These are phyloP conservation scores for Cottus gobio DNA, from an alignment of 2,113 vertebrate genomes.

Conservation along the genomic window DNA sequence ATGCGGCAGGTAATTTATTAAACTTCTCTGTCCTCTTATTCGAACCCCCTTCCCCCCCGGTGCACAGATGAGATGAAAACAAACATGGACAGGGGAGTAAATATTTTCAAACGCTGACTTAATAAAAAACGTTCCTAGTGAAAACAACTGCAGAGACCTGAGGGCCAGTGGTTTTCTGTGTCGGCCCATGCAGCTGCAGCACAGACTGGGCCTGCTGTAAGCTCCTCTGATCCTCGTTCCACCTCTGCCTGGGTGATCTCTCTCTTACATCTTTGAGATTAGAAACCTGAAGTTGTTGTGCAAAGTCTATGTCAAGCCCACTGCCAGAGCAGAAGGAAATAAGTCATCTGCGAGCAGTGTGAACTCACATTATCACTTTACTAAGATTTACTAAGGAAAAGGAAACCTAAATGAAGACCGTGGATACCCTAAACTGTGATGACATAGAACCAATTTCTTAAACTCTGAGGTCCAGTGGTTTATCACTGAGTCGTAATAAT, in stretches of 20 bases:
- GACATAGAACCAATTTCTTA: conserved; percentile 6
- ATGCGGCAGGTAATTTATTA: conserved; percentile 46
- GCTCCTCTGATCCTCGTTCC: conserved; percentile 37
- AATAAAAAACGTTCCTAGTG: conserved; percentile 62
- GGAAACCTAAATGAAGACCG: conserved; percentile 57
- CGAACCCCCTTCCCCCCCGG: conserved; percentile 30
- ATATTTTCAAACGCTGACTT: conserved; percentile 76
- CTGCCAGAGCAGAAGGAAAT: conserved; percentile 31
- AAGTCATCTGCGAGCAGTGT: conserved; percentile 55
- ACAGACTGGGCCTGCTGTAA: conserved; percentile 43
- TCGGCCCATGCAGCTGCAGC: conserved; percentile 68
- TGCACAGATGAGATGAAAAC: conserved; percentile 70
- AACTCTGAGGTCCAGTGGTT: conserved; percentile 1
- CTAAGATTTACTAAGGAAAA: conserved; percentile 49
- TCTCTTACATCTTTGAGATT: conserved; percentile 34
- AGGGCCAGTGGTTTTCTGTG: conserved; percentile 42
- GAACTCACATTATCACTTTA: conserved; percentile 66
- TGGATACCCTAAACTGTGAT: conserved; percentile 2
- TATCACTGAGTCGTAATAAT: conserved; percentile 16
- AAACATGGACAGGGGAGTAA: conserved; percentile 67
- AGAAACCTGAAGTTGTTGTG: conserved; percentile 29
- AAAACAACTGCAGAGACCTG: conserved; percentile 65
- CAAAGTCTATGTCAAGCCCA: background rate
- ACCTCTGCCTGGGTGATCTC: conserved; percentile 48
- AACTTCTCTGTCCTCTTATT: conserved; percentile 43